Percentiles rank a stretch among this genome's conserved stretches.
phyloP scores from a whole-genome alignment of 2,113 vertebrate genomes.

The Danio rerio region GRCz12tu NC_133188.1:5640501-5641000 shows the following conservation, averaged over 20 bases:
- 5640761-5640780: background rate
- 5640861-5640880: background rate
- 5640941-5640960: too few relatives aligned
- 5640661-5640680: background rate
- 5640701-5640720: background rate
- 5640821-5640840: background rate
- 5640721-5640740: background rate
- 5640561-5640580: conserved; percentile 78
- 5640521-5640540: conserved; percentile 81
- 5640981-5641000: too few relatives aligned
- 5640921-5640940: too few relatives aligned
- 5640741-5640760: background rate
- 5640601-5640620: conserved; percentile 76
- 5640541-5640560: conserved; percentile 98
- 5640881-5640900: background rate
- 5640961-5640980: too few relatives aligned
- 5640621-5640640: conserved; percentile 74
- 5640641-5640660: conserved; percentile 62
- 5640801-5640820: background rate
- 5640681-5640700: background rate
- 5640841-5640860: background rate
- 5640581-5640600: conserved; percentile 81
- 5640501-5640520: conserved; percentile 84
- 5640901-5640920: too few relatives aligned
- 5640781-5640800: background rate